Evolutionary conservation across 2,888 invertebrate species (phyloP), one percentile per base, ranked within the genome.

Genomic region (Noctua pronuba): DNA sequence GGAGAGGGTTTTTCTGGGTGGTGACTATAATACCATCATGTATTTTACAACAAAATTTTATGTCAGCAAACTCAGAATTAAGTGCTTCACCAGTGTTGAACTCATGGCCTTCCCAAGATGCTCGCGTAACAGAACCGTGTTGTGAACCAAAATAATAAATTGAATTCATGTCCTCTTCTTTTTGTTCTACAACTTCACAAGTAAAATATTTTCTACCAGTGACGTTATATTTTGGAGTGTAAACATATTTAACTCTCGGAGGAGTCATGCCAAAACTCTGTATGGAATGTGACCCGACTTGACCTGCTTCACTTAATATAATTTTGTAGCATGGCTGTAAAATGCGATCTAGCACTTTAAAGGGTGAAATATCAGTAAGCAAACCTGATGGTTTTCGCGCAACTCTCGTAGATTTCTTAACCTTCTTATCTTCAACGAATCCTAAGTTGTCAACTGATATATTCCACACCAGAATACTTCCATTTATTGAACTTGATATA

Each of bases 11-110:
- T 91, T 97, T 97, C 62, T 96, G 93, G 6, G 97, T 93, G 35
- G 96, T 94, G 0, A 97, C 95, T 65, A 98, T 93, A 1, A 98
- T 97, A 0, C 98, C 98, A 89, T 98, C 98, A 89, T 98, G 98
- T 76, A 98, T 97, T 75, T 93, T 95, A 67, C 97, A 96, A 82
- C 94, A 97, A 78, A 94, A 96, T 90, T 88, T 92, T 73, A 95
- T 93, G 60, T 94, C 94, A 62, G 93, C 92, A 86, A 93, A 97
- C 92, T 98, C 98, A 13, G 97, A 97, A 88, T 97, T 97, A 0
- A 98, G 97, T 0, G 95, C 92, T 88, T 97, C 97, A 0, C 97
- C 98, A 35, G 98, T 97, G 85, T 97, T 96, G 82, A 97, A 97
- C 73, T 98, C 97, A 88, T 97, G 97, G 24, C 98, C 98, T 88